Conservation (phyloP, 2,113 vertebrate genomes). For the Caracal caracal region DNA sequence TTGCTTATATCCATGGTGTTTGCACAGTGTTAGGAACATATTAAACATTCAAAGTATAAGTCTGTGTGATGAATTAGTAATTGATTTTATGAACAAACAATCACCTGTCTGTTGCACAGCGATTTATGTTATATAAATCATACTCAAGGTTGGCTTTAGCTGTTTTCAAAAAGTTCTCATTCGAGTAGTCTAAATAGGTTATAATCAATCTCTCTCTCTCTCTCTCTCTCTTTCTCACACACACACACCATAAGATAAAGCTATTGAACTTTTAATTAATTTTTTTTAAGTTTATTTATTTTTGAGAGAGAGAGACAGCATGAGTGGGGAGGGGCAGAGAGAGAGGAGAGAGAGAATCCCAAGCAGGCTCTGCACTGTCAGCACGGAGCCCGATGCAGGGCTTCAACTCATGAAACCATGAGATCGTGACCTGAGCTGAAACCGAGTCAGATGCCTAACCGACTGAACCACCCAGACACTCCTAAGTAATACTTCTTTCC, state of each 20-base stretch:
- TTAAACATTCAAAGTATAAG: neutral
- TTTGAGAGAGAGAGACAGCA: too few species aligned
- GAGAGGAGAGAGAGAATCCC: too few species aligned
- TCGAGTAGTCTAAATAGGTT: neutral
- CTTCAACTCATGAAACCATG: too few species aligned
- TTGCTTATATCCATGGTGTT: neutral
- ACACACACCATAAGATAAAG: neutral
- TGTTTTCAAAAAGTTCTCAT: slow-evolving; percentile 33
- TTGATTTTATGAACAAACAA: neutral
- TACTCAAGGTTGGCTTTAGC: neutral
- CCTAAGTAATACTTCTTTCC: neutral
- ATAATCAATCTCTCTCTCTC: too few species aligned
- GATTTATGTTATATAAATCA: neutral
- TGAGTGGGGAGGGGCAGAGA: too few species aligned
- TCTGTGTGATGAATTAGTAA: slow-evolving; percentile 26
- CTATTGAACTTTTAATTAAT: neutral
- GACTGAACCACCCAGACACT: too few species aligned
- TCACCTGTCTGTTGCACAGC: neutral
- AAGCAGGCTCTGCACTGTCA: too few species aligned
- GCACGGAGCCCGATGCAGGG: too few species aligned
- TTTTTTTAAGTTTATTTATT: too few species aligned
- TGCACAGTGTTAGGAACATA: neutral
- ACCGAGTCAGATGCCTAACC: too few species aligned
- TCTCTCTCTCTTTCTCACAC: too few species aligned
- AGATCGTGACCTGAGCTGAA: too few species aligned